Evolutionary conservation across 1,140 invertebrate genomes (phyloP).

Genomic region (Sogatella furcifera): DNA sequence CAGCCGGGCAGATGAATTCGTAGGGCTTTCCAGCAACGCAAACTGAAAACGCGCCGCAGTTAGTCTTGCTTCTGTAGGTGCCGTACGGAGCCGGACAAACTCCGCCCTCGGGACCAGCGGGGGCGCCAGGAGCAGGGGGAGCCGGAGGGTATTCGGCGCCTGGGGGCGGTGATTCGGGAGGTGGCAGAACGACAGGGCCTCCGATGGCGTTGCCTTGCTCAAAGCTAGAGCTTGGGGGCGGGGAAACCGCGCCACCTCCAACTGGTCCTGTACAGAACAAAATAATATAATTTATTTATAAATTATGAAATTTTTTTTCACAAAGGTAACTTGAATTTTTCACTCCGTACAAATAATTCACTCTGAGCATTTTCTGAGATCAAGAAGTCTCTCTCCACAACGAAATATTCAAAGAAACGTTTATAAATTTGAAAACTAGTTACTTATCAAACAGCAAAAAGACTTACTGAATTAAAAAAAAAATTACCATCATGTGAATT

Average conservation of each 20-base stretch:
- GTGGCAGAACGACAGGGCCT: neutral
- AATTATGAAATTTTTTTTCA: too few relatives aligned
- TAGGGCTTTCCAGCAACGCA: conserved; percentile 44
- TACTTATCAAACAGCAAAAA: too few relatives aligned
- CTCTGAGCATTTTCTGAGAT: too few relatives aligned
- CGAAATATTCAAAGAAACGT: too few relatives aligned
- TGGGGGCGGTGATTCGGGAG: neutral
- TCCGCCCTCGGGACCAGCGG: neutral
- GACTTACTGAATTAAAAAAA: too few relatives aligned
- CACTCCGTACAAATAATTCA: too few relatives aligned
- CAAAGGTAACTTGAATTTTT: too few relatives aligned
- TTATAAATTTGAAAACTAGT: too few relatives aligned
- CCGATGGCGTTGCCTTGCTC: neutral
- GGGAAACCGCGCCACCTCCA: neutral
- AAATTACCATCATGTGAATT: too few relatives aligned
- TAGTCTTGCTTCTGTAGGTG: conserved; percentile 43
- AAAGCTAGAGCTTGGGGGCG: neutral
- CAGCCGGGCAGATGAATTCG: conserved; percentile 46
- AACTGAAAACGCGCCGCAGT: conserved; percentile 54
- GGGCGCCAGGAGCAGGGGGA: neutral
- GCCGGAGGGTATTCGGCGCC: neutral
- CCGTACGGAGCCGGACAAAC: conserved; percentile 31
- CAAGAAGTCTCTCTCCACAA: too few relatives aligned
- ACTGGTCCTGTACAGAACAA: neutral
- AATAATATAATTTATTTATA: too few relatives aligned